Evolutionary conservation across 35 echinoderm and acorn worm genomes (phyloP).

Genomic region (Heliocidaris erythrogramma): DNA sequence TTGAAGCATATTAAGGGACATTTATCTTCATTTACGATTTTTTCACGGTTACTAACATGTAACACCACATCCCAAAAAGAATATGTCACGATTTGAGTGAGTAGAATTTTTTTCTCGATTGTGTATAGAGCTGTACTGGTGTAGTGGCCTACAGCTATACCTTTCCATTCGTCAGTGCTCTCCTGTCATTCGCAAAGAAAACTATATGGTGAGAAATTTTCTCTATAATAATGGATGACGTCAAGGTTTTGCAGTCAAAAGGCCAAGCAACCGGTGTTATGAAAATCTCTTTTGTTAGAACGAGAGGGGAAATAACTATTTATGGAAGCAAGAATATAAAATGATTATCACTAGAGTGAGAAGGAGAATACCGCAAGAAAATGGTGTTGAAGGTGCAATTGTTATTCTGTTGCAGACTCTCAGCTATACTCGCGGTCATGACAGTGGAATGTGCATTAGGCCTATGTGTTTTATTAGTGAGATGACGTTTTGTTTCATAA

Average conservation of each 20-base stretch:
- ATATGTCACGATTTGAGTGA: not conserved
- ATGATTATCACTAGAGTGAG: not conserved
- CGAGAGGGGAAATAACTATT: not conserved
- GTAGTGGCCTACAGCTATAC: not conserved
- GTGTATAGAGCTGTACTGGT: no score
- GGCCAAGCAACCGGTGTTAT: not conserved
- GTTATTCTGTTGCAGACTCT: no score
- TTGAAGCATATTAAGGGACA: not conserved
- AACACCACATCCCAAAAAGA: not conserved
- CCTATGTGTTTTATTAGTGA: no score
- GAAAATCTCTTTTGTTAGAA: not conserved
- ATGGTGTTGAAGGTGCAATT: not conserved
- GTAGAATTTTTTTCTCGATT: no score
- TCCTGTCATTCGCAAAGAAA: not conserved
- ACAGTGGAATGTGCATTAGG: no score
- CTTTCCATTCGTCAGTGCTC: no score
- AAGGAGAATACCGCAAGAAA: not conserved
- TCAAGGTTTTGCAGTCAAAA: not conserved
- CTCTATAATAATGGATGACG: not conserved
- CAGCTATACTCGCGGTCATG: no score
- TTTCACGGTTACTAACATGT: not conserved
- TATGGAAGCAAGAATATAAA: not conserved
- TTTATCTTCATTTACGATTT: not conserved
- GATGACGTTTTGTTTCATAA: no score
- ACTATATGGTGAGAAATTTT: not conserved